Conservation (phyloP, 1,140 invertebrate genomes). For the Megalonaias nervosa region DNA sequence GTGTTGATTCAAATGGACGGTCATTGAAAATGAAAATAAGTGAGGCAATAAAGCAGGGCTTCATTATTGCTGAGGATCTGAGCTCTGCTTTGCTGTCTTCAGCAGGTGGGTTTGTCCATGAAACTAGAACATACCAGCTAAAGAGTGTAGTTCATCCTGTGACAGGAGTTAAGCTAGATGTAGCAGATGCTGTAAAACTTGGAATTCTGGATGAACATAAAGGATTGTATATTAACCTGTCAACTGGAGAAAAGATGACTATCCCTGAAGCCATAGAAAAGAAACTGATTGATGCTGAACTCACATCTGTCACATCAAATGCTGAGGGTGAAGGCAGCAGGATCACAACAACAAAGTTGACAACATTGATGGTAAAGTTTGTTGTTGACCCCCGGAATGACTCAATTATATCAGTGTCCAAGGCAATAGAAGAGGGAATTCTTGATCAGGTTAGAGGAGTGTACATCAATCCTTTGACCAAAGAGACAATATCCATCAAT, state of each 20-base stretch:
- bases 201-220: constrained; percentile 87
- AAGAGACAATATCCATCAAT: constrained; percentile 75
- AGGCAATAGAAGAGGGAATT: constrained; percentile 89
- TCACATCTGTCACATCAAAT: constrained; percentile 70
- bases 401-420: constrained; percentile 83
- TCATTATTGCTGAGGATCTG: constrained; percentile 63
- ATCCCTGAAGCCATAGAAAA: constrained; percentile 85
- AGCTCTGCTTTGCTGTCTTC: constrained; percentile 27
- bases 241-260: constrained; percentile 81
- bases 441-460: constrained; percentile 84
- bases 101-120: constrained; percentile 49
- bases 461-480: constrained; percentile 85
- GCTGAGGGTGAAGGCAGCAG: constrained; percentile 61
- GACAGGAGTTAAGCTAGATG: constrained; percentile 74
- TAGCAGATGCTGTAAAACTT: constrained; percentile 85
- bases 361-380: constrained; percentile 84
- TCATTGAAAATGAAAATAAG: constrained; percentile 78
- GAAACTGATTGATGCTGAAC: constrained; percentile 81
- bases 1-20: constrained; percentile 53
- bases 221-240: constrained; percentile 86
- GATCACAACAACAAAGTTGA: constrained; percentile 82
- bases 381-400: constrained; percentile 88
- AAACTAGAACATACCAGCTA: constrained; percentile 68
- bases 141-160: constrained; percentile 81
- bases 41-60: constrained; percentile 82